These are phyloP conservation scores for Lytechinus variegatus DNA, from an alignment of 35 echinoderm and acorn worm species.

Conservation along the genomic window DNA sequence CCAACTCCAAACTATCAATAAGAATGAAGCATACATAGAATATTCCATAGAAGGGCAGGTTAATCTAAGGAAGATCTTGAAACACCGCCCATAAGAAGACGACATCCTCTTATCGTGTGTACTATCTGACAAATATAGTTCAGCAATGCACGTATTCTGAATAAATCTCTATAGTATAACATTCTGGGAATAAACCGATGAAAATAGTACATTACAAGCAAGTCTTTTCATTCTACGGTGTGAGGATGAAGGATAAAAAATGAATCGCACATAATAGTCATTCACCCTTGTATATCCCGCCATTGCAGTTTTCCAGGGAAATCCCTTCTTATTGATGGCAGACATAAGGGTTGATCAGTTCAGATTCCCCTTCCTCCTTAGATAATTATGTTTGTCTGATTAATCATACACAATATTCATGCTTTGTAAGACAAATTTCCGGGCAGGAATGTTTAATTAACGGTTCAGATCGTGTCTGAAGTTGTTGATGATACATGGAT, in stretches of 20 bases:
- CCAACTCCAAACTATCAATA: too few relatives aligned
- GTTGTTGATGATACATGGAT: too few relatives aligned
- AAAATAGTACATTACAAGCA: background rate
- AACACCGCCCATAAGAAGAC: background rate
- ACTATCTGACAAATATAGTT: too few relatives aligned
- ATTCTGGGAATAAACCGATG: background rate
- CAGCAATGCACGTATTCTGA: background rate
- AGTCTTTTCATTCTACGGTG: background rate
- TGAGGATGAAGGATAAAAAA: background rate
- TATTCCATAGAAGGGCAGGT: background rate
- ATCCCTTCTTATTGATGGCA: background rate
- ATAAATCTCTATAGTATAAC: background rate
- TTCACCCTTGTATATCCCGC: too few relatives aligned
- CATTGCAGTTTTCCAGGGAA: background rate
- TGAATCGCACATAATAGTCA: too few relatives aligned
- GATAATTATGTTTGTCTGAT: background rate
- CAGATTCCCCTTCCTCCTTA: background rate
- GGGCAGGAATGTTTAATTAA: background rate
- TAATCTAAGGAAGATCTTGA: background rate
- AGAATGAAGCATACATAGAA: too few relatives aligned
- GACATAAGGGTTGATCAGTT: background rate
- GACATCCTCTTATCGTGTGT: background rate
- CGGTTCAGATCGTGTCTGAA: too few relatives aligned
- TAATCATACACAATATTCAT: background rate
- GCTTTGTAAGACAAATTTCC: background rate